phyloP scores from a whole-genome alignment of 2,797 vertebrate species.

The Carcharodon carcharias region DNA sequence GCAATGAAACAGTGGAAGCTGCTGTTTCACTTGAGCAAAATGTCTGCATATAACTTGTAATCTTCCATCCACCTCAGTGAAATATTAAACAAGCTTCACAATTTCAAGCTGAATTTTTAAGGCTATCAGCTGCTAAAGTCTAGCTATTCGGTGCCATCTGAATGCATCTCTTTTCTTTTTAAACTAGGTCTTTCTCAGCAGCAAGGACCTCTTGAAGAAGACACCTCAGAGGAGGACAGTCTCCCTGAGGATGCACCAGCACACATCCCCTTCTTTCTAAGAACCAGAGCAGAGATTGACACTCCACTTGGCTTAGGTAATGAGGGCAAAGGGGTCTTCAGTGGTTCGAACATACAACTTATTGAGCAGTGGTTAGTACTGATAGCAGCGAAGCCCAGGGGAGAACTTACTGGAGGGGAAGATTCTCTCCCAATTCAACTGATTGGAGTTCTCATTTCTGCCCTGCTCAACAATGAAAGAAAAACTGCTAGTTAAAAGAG shows the following conservation, averaged over 20 bases:
- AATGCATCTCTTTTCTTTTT: neutral
- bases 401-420: no score
- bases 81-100: no score
- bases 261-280: neutral
- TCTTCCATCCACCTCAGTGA: neutral
- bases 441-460: no score
- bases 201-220: neutral
- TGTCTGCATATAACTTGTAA: neutral
- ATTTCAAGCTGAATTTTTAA: neutral
- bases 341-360: neutral
- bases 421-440: no score
- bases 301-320: neutral
- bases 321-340: neutral
- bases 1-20: neutral
- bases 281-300: neutral
- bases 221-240: neutral
- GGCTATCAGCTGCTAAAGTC: neutral
- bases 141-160: neutral
- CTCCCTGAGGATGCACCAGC: neutral
- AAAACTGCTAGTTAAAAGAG: neutral
- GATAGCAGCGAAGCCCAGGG: no score
- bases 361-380: neutral
- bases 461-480: neutral
- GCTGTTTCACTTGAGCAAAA: neutral
- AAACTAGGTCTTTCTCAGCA: neutral